phyloP scores from a whole-genome alignment of 2,113 vertebrate genomes.

The Gallinago media region DNA sequence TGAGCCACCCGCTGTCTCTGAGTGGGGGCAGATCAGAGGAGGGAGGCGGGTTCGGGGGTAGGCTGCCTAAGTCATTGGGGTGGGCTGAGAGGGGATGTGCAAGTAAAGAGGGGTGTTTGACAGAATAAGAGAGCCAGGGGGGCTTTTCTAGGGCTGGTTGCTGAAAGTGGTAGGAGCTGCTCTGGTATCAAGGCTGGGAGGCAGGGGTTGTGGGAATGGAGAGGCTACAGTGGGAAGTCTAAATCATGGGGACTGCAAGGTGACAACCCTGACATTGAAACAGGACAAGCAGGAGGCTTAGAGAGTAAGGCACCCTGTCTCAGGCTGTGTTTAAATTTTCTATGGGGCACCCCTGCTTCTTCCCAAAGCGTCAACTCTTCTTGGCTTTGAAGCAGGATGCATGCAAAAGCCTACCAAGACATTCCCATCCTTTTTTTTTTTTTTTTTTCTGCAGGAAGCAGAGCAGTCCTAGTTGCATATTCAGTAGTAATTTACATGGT shows the following conservation, averaged over 20 bases:
- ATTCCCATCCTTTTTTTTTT: not conserved
- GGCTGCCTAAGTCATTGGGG: not conserved
- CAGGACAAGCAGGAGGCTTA: not conserved
- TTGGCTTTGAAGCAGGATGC: not conserved
- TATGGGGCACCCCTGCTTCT: not conserved
- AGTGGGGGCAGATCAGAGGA: not conserved
- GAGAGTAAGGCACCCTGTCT: not conserved
- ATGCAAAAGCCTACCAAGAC: not conserved
- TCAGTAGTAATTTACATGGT: slow-evolving; percentile 69
- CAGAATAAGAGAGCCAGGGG: not conserved
- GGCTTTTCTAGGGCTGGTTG: not conserved
- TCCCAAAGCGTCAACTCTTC: not conserved
- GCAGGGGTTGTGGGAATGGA: not conserved
- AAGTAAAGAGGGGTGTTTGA: not conserved
- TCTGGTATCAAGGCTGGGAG: not conserved
- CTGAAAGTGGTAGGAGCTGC: not conserved
- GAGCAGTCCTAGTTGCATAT: slow-evolving; percentile 61
- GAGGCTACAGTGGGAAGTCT: not conserved
- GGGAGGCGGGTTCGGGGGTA: accelerated
- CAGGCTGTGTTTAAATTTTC: not conserved
- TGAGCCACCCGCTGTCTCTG: not conserved
- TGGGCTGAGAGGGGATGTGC: not conserved
- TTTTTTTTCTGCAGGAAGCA: slow-evolving; percentile 37
- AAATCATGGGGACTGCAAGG: not conserved
- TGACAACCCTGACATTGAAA: not conserved